A percentile compares a stretch with the other conserved stretches of the same genome.
Evolutionary conservation across 2,888 invertebrate species (phyloP).

Genomic region (Pammene aurita): DNA sequence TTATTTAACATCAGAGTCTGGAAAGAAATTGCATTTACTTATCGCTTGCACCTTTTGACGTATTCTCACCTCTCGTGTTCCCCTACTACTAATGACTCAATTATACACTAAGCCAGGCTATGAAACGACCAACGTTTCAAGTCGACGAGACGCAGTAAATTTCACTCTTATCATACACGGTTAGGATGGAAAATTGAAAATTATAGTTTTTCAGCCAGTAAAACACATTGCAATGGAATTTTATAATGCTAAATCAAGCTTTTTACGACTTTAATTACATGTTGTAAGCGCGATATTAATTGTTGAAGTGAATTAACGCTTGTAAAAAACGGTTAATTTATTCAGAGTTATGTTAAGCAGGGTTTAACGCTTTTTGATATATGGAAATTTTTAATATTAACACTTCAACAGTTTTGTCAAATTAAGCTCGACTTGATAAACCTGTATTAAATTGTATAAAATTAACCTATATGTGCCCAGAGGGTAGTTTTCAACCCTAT

Average conservation of each 20-base stretch:
- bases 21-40: constrained; percentile 71
- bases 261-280: constrained; percentile 65
- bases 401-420: not conserved
- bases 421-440: too few species aligned
- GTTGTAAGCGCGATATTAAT: constrained; percentile 64
- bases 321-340: constrained; percentile 49
- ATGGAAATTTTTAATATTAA: constrained; percentile 21
- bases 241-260: constrained; percentile 61
- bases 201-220: constrained; percentile 42
- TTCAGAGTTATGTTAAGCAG: constrained; percentile 39
- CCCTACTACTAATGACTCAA: constrained; percentile 72
- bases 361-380: constrained; percentile 41
- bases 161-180: constrained; percentile 14
- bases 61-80: constrained; percentile 69
- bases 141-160: not conserved
- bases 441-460: too few species aligned
- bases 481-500: too few species aligned
- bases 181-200: constrained; percentile 37
- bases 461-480: too few species aligned
- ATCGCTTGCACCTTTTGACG: constrained; percentile 69
- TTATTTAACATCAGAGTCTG: constrained; percentile 60
- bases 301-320: constrained; percentile 59
- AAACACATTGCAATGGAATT: constrained; percentile 58
- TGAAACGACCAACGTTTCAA: constrained; percentile 44
- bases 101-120: constrained; percentile 55